These are phyloP conservation scores for Tipula vernalis DNA, from an alignment of 2,888 invertebrate species.

Conservation along the genomic window DNA sequence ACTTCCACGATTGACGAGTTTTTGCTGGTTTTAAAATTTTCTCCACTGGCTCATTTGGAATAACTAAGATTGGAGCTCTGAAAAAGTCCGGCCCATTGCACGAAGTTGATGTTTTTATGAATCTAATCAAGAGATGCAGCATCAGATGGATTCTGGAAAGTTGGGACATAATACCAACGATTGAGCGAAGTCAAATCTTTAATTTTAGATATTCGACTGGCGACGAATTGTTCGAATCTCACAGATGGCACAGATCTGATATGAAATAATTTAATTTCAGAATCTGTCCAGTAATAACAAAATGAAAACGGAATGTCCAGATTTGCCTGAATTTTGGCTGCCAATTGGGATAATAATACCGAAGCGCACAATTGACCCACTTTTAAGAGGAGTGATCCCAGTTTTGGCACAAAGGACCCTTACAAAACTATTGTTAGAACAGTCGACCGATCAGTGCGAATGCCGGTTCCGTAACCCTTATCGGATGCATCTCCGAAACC, in stretches of 20 bases:
- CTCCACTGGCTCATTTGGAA: background rate
- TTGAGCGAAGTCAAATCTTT: background rate
- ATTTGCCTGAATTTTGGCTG: background rate
- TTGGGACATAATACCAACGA: background rate
- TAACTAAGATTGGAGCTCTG: background rate
- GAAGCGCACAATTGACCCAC: background rate
- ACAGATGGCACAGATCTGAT: background rate
- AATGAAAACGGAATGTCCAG: background rate
- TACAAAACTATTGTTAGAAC: too few species aligned
- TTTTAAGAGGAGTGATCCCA: too few species aligned
- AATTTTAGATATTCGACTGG: too few species aligned
- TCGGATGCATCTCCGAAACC: background rate
- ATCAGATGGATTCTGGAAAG: background rate
- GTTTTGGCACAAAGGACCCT: too few species aligned
- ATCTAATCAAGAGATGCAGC: background rate
- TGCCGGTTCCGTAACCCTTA: too few species aligned
- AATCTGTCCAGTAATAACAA: background rate
- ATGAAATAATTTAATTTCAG: background rate
- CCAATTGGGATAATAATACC: background rate
- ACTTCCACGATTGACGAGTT: background rate
- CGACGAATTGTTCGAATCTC: too few species aligned
- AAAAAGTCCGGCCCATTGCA: too few species aligned
- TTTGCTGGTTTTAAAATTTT: background rate
- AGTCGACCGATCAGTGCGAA: too few species aligned
- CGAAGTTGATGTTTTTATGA: background rate